A percentile compares a stretch with the other conserved stretches of the same genome.
These are phyloP conservation scores for Philhelius pedissequus DNA, from an alignment of 2,888 invertebrate species.

Conservation along the genomic window DNA sequence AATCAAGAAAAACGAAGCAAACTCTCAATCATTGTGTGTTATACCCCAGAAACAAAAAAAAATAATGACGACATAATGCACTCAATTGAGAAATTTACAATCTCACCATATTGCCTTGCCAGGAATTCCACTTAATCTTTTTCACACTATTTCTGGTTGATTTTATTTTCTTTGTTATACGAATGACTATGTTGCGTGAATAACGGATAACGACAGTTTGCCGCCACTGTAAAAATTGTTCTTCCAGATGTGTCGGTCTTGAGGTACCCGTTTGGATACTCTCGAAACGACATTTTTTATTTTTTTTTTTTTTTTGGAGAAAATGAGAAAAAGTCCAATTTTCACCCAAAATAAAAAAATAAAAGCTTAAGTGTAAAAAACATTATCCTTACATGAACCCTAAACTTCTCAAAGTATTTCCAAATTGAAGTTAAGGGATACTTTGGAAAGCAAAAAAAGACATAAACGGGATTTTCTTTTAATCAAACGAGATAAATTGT, in stretches of 20 bases:
- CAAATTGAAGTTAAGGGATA: constrained; percentile 21
- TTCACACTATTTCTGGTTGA: constrained; percentile 51
- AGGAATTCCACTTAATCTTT: constrained; percentile 67
- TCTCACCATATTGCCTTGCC: constrained; percentile 50
- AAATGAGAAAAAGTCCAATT: constrained; percentile 18
- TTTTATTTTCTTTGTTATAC: constrained; percentile 26
- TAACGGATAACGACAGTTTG: constrained; percentile 43
- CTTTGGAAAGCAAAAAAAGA: constrained; percentile 1
- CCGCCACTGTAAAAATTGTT: constrained; percentile 11
- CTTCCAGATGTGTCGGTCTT: not conserved
- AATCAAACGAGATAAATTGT: constrained; percentile 43
- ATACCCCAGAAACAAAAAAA: constrained; percentile 32
- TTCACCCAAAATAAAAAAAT: not conserved
- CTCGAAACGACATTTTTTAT: constrained; percentile 39
- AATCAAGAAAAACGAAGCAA: not conserved
- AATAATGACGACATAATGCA: constrained; percentile 66
- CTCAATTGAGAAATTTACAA: constrained; percentile 66
- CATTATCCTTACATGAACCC: constrained; percentile 34
- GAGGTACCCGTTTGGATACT: not conserved
- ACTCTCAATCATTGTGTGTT: not conserved
- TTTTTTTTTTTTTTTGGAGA: too few species aligned
- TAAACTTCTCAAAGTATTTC: not conserved
- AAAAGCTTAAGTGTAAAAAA: not conserved
- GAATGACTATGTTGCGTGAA: constrained; percentile 42
- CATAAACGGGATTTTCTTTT: constrained; percentile 29